A percentile compares a stretch with the other conserved stretches of the same genome.
These are phyloP conservation scores for Dolomedes plantarius DNA, from an alignment of 2,888 invertebrate species.

Conservation along the genomic window DNA sequence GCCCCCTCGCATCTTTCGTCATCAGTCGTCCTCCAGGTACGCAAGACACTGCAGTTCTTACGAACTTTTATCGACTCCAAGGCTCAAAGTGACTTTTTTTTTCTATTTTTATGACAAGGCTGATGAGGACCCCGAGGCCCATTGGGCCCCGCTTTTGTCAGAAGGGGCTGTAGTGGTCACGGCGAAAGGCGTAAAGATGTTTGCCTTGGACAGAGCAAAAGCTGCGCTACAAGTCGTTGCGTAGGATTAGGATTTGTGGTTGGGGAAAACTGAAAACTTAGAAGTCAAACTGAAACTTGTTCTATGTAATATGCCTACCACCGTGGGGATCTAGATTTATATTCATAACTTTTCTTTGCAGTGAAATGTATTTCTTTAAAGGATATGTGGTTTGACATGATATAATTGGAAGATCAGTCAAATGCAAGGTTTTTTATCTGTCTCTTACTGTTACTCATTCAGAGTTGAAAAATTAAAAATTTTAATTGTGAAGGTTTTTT, in stretches of 20 bases:
- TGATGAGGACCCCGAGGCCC: conserved; percentile 31
- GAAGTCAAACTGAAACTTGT: too few relatives aligned
- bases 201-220: conserved; percentile 1
- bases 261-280: too few relatives aligned
- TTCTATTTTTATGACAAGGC: conserved; percentile 17
- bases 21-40: conserved; percentile 25
- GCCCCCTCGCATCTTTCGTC: conserved; percentile 42
- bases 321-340: too few relatives aligned
- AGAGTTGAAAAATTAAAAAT: too few relatives aligned
- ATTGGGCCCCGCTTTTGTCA: not conserved
- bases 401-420: too few relatives aligned
- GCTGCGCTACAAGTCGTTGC: not conserved
- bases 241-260: not conserved
- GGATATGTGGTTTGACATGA: too few relatives aligned
- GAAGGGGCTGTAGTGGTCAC: conserved; percentile 4
- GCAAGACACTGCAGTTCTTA: not conserved
- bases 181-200: conserved; percentile 21
- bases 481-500: too few relatives aligned
- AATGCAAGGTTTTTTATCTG: too few relatives aligned
- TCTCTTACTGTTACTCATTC: too few relatives aligned
- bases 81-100: not conserved
- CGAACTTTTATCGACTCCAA: not conserved
- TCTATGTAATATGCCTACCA: too few relatives aligned
- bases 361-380: too few relatives aligned
- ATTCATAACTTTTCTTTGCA: too few relatives aligned